Evolutionary conservation across 2,797 vertebrate genomes (phyloP).

Genomic region (Bovichtus variegatus): DNA sequence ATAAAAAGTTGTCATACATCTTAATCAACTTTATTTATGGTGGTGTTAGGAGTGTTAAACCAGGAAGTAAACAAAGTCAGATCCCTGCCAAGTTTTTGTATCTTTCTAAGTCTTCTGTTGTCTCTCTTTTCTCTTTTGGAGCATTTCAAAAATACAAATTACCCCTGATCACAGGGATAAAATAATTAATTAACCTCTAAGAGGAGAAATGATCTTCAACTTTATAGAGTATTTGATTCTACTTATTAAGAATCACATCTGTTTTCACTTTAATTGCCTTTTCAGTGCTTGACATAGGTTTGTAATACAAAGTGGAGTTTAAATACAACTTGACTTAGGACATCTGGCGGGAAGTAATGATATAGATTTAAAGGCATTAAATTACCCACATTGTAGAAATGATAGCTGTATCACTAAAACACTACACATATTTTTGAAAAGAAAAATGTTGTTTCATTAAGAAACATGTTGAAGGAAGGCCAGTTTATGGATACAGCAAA

Average conservation of each 20-base stretch:
- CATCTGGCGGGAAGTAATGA: background rate
- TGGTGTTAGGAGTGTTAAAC: background rate
- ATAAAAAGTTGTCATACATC: background rate
- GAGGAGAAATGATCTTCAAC: background rate
- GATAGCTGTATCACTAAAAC: background rate
- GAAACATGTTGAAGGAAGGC: conserved; percentile 52
- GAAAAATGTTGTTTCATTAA: conserved; percentile 62
- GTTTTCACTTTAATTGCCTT: conserved; percentile 7
- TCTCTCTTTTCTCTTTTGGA: background rate
- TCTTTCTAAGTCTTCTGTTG: background rate
- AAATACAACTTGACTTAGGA: background rate
- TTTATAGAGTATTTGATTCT: background rate
- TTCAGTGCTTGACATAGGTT: conserved; percentile 6
- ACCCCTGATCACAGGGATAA: background rate
- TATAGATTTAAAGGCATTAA: conserved; percentile 2
- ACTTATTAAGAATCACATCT: conserved; percentile 9
- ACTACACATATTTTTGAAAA: conserved; percentile 40
- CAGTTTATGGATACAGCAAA: conserved; percentile 56
- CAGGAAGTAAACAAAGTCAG: background rate
- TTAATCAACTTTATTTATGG: background rate
- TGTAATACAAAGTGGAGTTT: conserved; percentile 5
- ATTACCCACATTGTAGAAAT: background rate
- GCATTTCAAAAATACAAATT: background rate
- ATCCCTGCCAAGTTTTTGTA: background rate
- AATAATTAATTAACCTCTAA: background rate